Evolutionary conservation across 2,797 vertebrate genomes (phyloP).

Genomic region (Lutjanus campechanus): DNA sequence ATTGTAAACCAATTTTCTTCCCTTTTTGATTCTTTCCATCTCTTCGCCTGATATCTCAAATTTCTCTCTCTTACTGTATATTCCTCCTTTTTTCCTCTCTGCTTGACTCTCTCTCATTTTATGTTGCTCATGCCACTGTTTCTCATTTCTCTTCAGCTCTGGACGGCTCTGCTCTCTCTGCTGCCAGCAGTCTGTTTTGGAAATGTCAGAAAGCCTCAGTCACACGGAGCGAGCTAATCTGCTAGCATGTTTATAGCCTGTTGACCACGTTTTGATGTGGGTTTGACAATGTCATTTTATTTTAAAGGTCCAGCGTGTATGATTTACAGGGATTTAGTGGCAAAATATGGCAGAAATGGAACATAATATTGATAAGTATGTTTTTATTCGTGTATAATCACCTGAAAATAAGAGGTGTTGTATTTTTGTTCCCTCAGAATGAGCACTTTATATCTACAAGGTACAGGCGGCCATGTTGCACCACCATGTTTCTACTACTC

Average conservation of each 20-base stretch:
- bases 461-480: too few species aligned
- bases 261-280: constrained; percentile 1
- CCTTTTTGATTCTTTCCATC: constrained; percentile 48
- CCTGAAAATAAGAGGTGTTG: too few species aligned
- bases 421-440: too few species aligned
- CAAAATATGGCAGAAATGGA: too few species aligned
- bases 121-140: constrained; percentile 36
- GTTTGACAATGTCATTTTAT: constrained; percentile 1
- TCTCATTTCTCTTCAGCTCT: constrained; percentile 53
- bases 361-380: too few species aligned
- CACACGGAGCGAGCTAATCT: constrained; percentile 26
- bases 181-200: constrained; percentile 49
- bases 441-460: too few species aligned
- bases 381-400: too few species aligned
- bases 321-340: too few species aligned
- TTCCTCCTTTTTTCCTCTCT: constrained; percentile 24
- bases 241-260: constrained; percentile 7
- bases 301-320: too few species aligned
- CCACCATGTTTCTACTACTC: too few species aligned
- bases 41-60: constrained; percentile 51
- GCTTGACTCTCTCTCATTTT: constrained; percentile 38
- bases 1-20: constrained; percentile 61
- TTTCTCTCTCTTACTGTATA: constrained; percentile 34
- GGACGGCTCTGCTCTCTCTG: constrained; percentile 23
- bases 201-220: constrained; percentile 51